Percentiles rank a stretch among this genome's conserved stretches.
phyloP scores from a whole-genome alignment of 2,113 vertebrate genomes.

The Chaetops frenatus region DNA sequence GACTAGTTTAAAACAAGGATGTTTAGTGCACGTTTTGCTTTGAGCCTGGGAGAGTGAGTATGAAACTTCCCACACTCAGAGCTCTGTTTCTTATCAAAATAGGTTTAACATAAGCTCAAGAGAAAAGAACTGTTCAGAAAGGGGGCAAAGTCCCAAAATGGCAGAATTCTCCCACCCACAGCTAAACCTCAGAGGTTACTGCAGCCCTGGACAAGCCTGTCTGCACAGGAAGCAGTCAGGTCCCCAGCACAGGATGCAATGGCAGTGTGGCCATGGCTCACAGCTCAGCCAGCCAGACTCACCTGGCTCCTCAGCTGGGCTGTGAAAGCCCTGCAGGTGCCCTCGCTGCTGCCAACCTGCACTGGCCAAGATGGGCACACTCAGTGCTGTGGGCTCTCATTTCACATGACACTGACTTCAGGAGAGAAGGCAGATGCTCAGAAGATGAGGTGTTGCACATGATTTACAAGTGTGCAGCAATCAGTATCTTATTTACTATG shows the following conservation, averaged over 20 bases:
- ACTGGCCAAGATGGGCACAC: rapidly evolving
- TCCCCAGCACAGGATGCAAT: background rate
- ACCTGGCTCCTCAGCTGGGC: background rate
- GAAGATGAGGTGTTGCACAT: background rate
- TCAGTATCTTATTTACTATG: background rate
- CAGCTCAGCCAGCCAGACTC: background rate
- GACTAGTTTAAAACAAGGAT: background rate
- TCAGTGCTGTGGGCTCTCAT: background rate
- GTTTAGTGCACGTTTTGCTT: background rate
- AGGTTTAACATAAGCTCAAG: background rate
- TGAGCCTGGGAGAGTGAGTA: background rate
- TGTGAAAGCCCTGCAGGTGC: rapidly evolving
- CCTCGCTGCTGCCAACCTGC: background rate
- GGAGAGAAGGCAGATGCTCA: background rate
- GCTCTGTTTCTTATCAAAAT: background rate
- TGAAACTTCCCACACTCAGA: background rate
- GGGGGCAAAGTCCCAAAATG: background rate
- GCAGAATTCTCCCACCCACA: background rate
- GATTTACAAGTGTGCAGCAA: background rate
- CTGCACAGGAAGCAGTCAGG: background rate
- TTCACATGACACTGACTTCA: background rate
- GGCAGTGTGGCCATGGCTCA: rapidly evolving
- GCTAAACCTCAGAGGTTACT: background rate
- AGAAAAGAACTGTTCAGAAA: background rate
- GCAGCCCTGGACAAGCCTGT: background rate